These are phyloP conservation scores for Doryteuthis pealeii DNA, from an alignment of 1,140 invertebrate species.

Conservation along the genomic window DNA sequence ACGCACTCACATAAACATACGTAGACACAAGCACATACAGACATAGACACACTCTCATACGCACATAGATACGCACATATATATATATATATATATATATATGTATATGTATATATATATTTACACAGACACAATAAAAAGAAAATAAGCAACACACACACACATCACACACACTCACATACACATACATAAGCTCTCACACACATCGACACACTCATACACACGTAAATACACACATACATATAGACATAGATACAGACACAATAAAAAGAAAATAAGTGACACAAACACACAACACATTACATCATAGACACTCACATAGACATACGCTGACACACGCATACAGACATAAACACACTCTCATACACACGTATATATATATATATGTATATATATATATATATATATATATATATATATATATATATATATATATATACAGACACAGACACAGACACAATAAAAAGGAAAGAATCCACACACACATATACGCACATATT, in stretches of 20 bases:
- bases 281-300: too few relatives aligned
- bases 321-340: too few relatives aligned
- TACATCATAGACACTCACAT: too few relatives aligned
- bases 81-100: not conserved
- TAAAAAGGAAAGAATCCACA: not conserved
- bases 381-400: constrained; percentile 1
- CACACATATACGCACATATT: not conserved
- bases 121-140: too few relatives aligned
- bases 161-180: too few relatives aligned
- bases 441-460: not conserved
- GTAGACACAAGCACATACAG: not conserved
- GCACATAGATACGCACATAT: not conserved
- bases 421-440: not conserved
- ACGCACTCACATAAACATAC: not conserved
- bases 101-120: not conserved
- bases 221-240: too few relatives aligned
- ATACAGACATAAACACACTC: not conserved
- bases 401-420: not conserved
- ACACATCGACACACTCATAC: too few relatives aligned
- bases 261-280: too few relatives aligned
- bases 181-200: too few relatives aligned
- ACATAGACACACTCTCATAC: not conserved
- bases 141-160: too few relatives aligned
- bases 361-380: not conserved
- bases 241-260: too few relatives aligned